Evolutionary conservation across 2,113 vertebrate species (phyloP).

Genomic region (Hippocampus abdominalis): DNA sequence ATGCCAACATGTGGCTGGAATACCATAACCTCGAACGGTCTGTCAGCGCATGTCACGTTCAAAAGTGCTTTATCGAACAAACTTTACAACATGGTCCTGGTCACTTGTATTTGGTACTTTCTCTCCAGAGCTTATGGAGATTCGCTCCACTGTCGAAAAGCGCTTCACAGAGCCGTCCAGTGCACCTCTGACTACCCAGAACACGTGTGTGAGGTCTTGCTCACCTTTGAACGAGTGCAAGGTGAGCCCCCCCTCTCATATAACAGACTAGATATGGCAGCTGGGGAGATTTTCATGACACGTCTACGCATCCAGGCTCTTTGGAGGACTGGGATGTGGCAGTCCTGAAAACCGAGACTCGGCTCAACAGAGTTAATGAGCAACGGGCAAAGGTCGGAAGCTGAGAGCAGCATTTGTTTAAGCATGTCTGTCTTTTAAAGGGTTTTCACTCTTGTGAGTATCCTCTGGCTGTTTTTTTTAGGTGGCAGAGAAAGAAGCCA

Average conservation of each 20-base stretch:
- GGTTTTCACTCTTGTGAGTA: slow-evolving; percentile 16
- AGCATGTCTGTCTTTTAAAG: background rate
- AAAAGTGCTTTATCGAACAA: background rate
- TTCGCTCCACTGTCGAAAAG: slow-evolving; percentile 86
- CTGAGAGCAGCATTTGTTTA: background rate
- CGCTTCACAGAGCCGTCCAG: slow-evolving; percentile 91
- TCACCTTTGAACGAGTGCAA: slow-evolving; percentile 92
- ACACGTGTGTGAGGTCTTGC: slow-evolving; percentile 93
- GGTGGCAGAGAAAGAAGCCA: slow-evolving; percentile 89
- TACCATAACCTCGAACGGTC: slow-evolving; percentile 96
- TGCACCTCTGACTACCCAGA: slow-evolving; percentile 95
- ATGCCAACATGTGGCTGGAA: slow-evolving; percentile 98
- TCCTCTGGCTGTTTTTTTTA: slow-evolving; percentile 53
- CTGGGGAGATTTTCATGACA: background rate
- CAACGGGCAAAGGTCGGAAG: slow-evolving; percentile 83
- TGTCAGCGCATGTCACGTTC: slow-evolving; percentile 12
- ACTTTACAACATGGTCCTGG: background rate
- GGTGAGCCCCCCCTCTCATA: slow-evolving; percentile 66
- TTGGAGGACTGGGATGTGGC: slow-evolving; percentile 94
- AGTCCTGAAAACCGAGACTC: slow-evolving; percentile 87
- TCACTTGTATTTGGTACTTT: background rate
- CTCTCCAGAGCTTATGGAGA: slow-evolving; percentile 84
- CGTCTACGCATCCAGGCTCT: slow-evolving; percentile 71
- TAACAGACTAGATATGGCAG: background rate
- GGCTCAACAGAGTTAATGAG: slow-evolving; percentile 84